Base-by-base conservation (phyloP, 2,888 invertebrate genomes). In the Rhingia campestris region DNA sequence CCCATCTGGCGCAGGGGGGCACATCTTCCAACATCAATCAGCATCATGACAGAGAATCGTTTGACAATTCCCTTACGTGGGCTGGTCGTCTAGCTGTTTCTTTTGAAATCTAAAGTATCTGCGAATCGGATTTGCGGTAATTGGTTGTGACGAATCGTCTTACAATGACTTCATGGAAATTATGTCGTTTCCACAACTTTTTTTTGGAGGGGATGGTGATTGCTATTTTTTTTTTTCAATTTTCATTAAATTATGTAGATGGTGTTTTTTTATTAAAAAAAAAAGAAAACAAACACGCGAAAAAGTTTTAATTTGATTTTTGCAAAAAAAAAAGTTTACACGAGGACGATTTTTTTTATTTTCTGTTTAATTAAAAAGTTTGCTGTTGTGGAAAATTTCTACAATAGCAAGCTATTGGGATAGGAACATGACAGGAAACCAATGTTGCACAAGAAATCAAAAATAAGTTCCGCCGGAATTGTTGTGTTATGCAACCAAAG, bases 21-120 rank as follows among this genome's bases (percentile, higher is more conserved):
- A 6, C 32, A n/a, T 37, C 35, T n/a, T n/a, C n/a, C 10, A 49
- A 32, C 41, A 53, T 53, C 53, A 66, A 66, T 66, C 66, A 66
- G 6, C 3, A 33, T 53, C 53, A 53, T 66, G 39, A 53, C 41
- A 51, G 41, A 41, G 41, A 41, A 53, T 32, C 32, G 14, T 53
- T 66, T 33, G 66, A 66, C 53, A 53, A 33, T 39, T 66, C 30
- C 33, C 4, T 32, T 41, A 53, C 41, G 43, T 35, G n/a, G n/a
- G 9, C 9, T 43, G 35, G n/a, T 12, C 9, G 30, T 30, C 1
- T 33, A 9, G 58, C 39, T 10, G 35, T 14, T 0, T 33, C 7
- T 58, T 47, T 41, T 33, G 59, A 59, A 70, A 70, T 41, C 70
- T 59, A 70, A 70, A 70, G 70, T 70, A 39, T 51, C 33, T 51